These are phyloP conservation scores for Malachius bipustulatus DNA, from an alignment of 2,888 invertebrate genomes.

Conservation along the genomic window DNA sequence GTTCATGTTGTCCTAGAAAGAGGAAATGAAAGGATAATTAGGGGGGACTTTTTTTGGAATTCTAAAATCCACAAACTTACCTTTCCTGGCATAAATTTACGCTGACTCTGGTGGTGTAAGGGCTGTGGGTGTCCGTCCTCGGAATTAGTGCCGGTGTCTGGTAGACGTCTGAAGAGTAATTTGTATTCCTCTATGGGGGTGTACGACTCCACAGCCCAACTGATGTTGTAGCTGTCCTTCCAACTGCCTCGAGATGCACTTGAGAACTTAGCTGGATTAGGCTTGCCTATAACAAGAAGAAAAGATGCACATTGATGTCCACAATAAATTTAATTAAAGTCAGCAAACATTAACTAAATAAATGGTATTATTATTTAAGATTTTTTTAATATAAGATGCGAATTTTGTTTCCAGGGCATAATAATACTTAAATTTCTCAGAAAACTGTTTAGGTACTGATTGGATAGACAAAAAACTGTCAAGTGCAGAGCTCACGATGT, in stretches of 20 bases:
- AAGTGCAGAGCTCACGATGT: too few relatives aligned
- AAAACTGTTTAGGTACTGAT: too few relatives aligned
- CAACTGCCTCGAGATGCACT: slow-evolving; percentile 50
- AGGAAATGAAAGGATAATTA: neutral
- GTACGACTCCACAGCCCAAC: slow-evolving; percentile 55
- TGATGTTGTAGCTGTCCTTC: slow-evolving; percentile 51
- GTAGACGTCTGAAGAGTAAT: slow-evolving; percentile 50
- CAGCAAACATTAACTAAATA: too few relatives aligned
- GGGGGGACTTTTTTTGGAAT: neutral
- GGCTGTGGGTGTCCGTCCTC: slow-evolving; percentile 38
- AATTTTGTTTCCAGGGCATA: too few relatives aligned
- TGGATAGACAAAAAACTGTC: too few relatives aligned
- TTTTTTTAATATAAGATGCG: too few relatives aligned
- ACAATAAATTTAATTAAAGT: too few relatives aligned
- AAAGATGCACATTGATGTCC: too few relatives aligned
- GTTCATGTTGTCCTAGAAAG: slow-evolving; percentile 21
- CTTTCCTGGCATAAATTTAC: slow-evolving; percentile 30
- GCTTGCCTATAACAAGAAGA: slow-evolving; percentile 52
- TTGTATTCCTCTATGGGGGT: slow-evolving; percentile 56
- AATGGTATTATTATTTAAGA: too few relatives aligned
- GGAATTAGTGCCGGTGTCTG: slow-evolving; percentile 33
- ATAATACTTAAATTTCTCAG: too few relatives aligned
- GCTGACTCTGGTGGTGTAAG: slow-evolving; percentile 37
- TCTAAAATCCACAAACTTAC: too few relatives aligned
- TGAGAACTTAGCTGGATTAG: slow-evolving; percentile 51